A percentile compares a stretch with the other conserved stretches of the same genome.
Evolutionary conservation across 2,888 invertebrate species (phyloP).

Genomic region (Caenorhabditis zanzibari): DNA sequence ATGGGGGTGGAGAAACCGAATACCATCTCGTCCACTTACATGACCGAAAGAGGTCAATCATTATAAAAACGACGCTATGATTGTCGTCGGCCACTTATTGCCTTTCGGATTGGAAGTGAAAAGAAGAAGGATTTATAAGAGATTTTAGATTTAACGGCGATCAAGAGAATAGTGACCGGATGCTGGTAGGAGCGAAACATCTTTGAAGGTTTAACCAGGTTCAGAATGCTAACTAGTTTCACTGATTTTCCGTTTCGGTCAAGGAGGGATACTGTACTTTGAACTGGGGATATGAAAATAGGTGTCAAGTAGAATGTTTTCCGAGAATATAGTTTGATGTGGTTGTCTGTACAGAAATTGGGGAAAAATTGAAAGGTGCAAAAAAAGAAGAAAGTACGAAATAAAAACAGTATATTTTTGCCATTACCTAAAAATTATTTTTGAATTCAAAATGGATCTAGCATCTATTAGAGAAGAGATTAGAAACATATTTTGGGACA

Average conservation of each 20-base stretch:
- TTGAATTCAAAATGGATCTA: no score
- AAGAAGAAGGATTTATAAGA: conserved; percentile 32
- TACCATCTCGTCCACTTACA: conserved; percentile 48
- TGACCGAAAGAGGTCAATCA: conserved; percentile 61
- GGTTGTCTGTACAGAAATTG: no score
- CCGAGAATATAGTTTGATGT: no score
- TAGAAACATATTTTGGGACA: no score
- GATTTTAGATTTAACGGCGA: conserved; percentile 29
- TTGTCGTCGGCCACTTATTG: conserved; percentile 51
- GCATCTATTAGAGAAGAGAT: no score
- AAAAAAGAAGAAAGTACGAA: no score
- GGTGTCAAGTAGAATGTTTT: no score
- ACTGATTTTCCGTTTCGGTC: conserved; percentile 11
- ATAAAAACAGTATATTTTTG: no score
- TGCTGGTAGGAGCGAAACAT: conserved; percentile 1
- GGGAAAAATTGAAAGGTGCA: no score
- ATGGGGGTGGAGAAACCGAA: conserved; percentile 20
- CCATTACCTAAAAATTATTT: no score
- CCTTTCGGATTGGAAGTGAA: conserved; percentile 41
- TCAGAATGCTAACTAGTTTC: conserved; percentile 1
- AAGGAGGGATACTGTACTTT: not conserved
- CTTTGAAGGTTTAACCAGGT: conserved; percentile 9
- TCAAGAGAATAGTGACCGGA: conserved; percentile 37
- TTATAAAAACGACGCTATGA: conserved; percentile 54
- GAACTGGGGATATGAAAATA: no score